Conservation (phyloP, 2,888 invertebrate species). For the Athrips mouffetella region DNA sequence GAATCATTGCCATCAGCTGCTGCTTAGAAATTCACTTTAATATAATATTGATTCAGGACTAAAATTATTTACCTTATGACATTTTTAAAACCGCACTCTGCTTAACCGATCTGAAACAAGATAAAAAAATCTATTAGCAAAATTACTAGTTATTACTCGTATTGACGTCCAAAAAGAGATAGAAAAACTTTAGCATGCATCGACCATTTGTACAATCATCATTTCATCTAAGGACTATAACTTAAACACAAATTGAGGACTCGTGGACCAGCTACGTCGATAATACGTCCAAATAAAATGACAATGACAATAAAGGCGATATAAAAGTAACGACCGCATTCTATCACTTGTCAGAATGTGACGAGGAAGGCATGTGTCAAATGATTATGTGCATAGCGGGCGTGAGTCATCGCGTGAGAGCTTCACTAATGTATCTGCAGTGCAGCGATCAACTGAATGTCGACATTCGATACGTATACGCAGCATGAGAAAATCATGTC, state of each 20-base stretch:
- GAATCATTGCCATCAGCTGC: not conserved
- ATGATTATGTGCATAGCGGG: constrained; percentile 25
- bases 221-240: constrained; percentile 1
- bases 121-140: constrained; percentile 31
- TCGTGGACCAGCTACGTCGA: not conserved
- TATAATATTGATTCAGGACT: constrained; percentile 5
- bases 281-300: constrained; percentile 27
- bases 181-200: too few species aligned
- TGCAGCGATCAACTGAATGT: not conserved
- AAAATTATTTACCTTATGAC: constrained; percentile 54
- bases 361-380: constrained; percentile 56
- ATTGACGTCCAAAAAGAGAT: too few species aligned
- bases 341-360: constrained; percentile 34
- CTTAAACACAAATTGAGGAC: not conserved
- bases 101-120: constrained; percentile 31
- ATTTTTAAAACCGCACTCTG: constrained; percentile 42
- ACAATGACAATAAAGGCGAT: constrained; percentile 49
- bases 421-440: constrained; percentile 27
- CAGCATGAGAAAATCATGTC: too few species aligned
- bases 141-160: too few species aligned
- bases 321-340: constrained; percentile 50
- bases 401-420: constrained; percentile 35
- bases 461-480: too few species aligned
- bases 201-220: not conserved
- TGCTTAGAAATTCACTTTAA: not conserved